Base-by-base conservation (phyloP, 2,113 vertebrate species). In the Archocentrus centrarchus region DNA sequence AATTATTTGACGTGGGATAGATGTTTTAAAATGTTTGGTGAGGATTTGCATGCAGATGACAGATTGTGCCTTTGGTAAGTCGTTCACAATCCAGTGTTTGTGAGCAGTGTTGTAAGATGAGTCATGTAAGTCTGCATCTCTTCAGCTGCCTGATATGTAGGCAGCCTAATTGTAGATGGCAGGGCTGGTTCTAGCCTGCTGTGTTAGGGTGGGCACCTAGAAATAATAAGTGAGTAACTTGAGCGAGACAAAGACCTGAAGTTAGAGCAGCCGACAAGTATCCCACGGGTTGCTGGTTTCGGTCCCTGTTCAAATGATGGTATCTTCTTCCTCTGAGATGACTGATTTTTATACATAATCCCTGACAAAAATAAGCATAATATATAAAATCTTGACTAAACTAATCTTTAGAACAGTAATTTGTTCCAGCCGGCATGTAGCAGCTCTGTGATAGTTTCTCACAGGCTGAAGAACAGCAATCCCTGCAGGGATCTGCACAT, bases 211-310 rank as follows among this genome's bases (percentile, higher is more conserved):
- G 66, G 66, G 66, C 44, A 73, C 27, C 44, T 53, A 53, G 24
- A 53, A 73, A 73, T 32, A 53, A 73, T 53, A 53, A 53, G 27
- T 32, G 24, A 32, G 17, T 47, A 73, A 70, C 44, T 50, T 50
- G 0, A 70, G 24, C 24, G 17, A 73, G 27, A 73, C 6, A 32
- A 53, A 50, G 47, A 5, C 66, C 15, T 9, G 0, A 70, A 70
- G 44, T 70, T 70, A 70, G 44, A 70, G 24, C 66, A 70, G 66
- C 24, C 18, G 44, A 50, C 66, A 53, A 53, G 44, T 53, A 70
- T 50, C 24, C 5, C 24, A 70, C 27, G 2, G 47, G 47, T 73
- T 73, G 44, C 24, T 32, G 27, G 27, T 32, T 73, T 32, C 68
- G 53, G 44, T 53, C 47, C 27, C 24, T 0, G 66, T 70, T 53